phyloP scores from a whole-genome alignment of 2,113 vertebrate genomes.

The Narcine bancroftii region DNA sequence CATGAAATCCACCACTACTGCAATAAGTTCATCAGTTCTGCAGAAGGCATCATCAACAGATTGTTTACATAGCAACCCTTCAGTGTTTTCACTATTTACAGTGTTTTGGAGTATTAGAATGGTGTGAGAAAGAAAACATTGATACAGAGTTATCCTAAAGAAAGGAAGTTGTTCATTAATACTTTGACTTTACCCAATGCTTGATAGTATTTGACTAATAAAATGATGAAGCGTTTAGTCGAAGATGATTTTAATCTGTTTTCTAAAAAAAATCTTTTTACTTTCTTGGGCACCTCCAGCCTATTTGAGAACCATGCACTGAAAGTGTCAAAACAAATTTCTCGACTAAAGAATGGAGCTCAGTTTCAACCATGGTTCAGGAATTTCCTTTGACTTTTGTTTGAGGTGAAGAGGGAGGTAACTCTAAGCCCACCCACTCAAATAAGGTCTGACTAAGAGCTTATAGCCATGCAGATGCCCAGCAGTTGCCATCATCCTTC shows the following conservation, averaged over 20 bases:
- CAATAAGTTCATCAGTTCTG: background rate
- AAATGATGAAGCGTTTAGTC: background rate
- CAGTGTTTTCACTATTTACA: background rate
- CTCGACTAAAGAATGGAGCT: no score
- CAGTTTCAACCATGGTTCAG: background rate
- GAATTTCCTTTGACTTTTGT: background rate
- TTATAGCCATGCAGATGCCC: background rate
- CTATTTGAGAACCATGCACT: background rate
- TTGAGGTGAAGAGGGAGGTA: background rate
- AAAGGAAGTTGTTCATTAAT: background rate
- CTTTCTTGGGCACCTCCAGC: background rate
- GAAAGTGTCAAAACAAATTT: background rate
- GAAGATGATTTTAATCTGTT: background rate
- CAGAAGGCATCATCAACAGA: background rate
- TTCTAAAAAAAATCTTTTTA: background rate
- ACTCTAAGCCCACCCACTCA: background rate
- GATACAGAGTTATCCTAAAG: background rate
- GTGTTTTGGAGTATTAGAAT: background rate
- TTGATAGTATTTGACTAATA: background rate
- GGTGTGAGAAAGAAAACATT: slow-evolving; percentile 3
- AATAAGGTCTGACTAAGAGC: background rate
- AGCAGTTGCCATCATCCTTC: background rate
- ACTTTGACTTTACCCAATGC: background rate
- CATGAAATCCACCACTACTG: background rate
- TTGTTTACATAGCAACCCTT: background rate